These are phyloP conservation scores for Propithecus perrieri DNA, from an alignment of 2,797 vertebrate species.

Conservation along the genomic window DNA sequence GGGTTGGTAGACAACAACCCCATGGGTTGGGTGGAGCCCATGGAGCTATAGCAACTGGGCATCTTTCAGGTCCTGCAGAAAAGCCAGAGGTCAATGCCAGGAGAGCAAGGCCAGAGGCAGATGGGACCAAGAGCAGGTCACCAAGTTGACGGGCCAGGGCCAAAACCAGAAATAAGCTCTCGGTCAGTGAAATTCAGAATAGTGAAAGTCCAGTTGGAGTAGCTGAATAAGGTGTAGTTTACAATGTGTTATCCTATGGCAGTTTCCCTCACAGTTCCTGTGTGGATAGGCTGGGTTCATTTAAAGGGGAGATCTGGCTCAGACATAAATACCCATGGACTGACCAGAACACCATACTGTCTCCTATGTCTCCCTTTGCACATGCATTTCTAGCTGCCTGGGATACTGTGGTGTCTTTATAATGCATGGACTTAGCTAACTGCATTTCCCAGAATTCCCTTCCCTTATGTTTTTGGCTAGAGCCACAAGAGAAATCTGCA, in stretches of 20 bases:
- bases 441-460: conserved; percentile 1
- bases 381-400: background rate
- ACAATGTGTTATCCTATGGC: background rate
- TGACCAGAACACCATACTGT: background rate
- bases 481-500: background rate
- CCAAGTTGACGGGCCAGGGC: background rate
- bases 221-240: background rate
- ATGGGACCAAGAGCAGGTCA: background rate
- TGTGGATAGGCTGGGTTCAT: background rate
- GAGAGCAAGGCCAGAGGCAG: background rate
- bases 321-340: background rate
- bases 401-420: background rate
- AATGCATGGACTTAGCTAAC: background rate
- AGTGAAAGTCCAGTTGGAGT: background rate
- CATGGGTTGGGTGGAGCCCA: background rate
- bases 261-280: background rate
- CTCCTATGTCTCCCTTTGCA: background rate
- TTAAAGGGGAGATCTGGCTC: background rate
- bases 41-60: background rate
- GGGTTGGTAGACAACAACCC: background rate
- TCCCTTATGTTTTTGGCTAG: background rate
- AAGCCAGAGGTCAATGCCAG: background rate
- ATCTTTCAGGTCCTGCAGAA: background rate
- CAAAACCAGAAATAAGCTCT: background rate
- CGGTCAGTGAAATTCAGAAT: background rate